Percentiles rank a stretch among this genome's conserved stretches.
Evolutionary conservation across 35 echinoderm and acorn worm species (phyloP).

Genomic region (Lytechinus variegatus): DNA sequence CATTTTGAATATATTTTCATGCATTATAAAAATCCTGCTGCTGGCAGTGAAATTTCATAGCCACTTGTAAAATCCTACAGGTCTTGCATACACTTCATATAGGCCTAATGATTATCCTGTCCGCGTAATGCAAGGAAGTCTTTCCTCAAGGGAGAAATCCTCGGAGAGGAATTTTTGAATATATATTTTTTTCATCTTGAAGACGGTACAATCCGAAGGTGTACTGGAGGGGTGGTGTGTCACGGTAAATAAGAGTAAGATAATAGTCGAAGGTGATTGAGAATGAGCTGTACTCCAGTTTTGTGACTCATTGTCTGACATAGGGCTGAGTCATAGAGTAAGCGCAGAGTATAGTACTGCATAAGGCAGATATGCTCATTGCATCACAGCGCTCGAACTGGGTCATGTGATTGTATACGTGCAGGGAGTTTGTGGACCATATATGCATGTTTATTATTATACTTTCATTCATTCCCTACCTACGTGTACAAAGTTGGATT

Average conservation of each 20-base stretch:
- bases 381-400: neutral
- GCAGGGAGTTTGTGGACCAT: neutral
- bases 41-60: neutral
- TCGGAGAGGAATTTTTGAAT: neutral
- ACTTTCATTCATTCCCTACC: neutral
- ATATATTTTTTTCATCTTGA: neutral
- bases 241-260: slow-evolving; percentile 30
- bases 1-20: neutral
- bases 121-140: neutral
- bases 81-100: neutral
- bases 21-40: neutral
- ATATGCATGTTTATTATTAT: neutral
- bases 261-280: slow-evolving; percentile 23
- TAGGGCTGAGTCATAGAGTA: slow-evolving; percentile 28
- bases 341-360: neutral
- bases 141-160: neutral
- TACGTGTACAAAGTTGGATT: neutral
- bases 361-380: slow-evolving; percentile 29
- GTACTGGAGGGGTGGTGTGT: slow-evolving; percentile 5
- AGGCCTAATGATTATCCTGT: neutral
- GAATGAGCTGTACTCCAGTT: slow-evolving; percentile 36
- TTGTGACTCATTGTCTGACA: slow-evolving; percentile 39
- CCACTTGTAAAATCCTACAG: neutral
- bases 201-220: neutral
- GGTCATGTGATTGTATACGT: neutral